These are phyloP conservation scores for Pseudotriccus pelzelni DNA, from an alignment of 2,797 vertebrate genomes.

Conservation along the genomic window DNA sequence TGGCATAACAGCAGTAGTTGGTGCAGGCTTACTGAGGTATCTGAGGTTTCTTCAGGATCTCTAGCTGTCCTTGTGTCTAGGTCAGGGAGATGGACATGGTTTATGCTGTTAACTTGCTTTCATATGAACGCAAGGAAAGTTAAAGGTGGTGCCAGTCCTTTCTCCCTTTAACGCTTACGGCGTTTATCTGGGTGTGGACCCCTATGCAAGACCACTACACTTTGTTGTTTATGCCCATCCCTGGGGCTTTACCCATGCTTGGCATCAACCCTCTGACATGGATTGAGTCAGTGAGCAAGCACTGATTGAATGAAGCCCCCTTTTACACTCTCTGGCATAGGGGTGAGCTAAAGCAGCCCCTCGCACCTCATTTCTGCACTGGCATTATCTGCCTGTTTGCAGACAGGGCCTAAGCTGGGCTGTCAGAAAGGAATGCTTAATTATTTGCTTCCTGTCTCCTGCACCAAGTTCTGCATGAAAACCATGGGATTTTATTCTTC, in stretches of 20 bases:
- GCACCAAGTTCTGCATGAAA: background rate
- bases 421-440: background rate
- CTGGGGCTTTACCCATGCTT: background rate
- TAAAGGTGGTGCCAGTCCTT: background rate
- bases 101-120: background rate
- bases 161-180: background rate
- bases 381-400: background rate
- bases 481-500: background rate
- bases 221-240: background rate
- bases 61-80: background rate
- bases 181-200: background rate
- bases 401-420: background rate
- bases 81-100: background rate
- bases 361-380: background rate
- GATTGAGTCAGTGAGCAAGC: background rate
- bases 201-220: background rate
- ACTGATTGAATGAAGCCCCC: rapidly evolving
- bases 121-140: background rate
- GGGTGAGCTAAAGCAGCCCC: background rate
- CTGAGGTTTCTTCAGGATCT: background rate
- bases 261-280: background rate
- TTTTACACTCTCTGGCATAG: background rate
- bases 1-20: background rate
- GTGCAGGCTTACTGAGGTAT: background rate
- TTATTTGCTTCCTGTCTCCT: background rate